Evolutionary conservation across 2,888 invertebrate species (phyloP).

Genomic region (Drosophila cracens): DNA sequence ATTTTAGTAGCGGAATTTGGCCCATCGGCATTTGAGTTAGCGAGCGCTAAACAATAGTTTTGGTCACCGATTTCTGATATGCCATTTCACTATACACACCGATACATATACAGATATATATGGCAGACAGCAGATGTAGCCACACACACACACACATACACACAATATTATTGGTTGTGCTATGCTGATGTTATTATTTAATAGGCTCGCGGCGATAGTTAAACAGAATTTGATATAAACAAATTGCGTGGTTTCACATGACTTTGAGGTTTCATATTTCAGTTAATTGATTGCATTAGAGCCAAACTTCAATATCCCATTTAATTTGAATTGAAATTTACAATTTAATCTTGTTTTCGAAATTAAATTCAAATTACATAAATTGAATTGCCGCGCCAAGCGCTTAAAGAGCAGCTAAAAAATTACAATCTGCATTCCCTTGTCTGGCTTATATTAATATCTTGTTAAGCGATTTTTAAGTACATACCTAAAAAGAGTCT

Average conservation of each 20-base stretch:
- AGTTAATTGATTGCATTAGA: slow-evolving; percentile 44
- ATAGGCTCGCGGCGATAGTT: slow-evolving; percentile 56
- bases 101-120: background rate
- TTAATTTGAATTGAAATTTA: slow-evolving; percentile 22
- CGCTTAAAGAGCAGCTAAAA: background rate
- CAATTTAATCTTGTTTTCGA: slow-evolving; percentile 23
- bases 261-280: slow-evolving; percentile 43
- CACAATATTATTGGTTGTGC: slow-evolving; percentile 15
- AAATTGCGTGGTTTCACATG: slow-evolving; percentile 30
- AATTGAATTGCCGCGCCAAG: slow-evolving; percentile 13
- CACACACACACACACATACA: background rate
- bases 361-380: slow-evolving; percentile 25
- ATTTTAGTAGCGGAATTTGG: slow-evolving; percentile 48
- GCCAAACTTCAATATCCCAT: slow-evolving; percentile 11
- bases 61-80: slow-evolving; percentile 49
- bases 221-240: slow-evolving; percentile 70
- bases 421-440: background rate
- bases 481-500: background rate
- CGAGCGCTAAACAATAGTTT: slow-evolving; percentile 62
- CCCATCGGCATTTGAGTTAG: slow-evolving; percentile 61
- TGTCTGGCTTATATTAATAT: background rate
- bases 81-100: slow-evolving; percentile 9
- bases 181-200: slow-evolving; percentile 47
- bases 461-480: background rate
- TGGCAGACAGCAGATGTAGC: slow-evolving; percentile 18